Evolutionary conservation across 2,113 vertebrate species (phyloP).

Genomic region (Amazona vittata): DNA sequence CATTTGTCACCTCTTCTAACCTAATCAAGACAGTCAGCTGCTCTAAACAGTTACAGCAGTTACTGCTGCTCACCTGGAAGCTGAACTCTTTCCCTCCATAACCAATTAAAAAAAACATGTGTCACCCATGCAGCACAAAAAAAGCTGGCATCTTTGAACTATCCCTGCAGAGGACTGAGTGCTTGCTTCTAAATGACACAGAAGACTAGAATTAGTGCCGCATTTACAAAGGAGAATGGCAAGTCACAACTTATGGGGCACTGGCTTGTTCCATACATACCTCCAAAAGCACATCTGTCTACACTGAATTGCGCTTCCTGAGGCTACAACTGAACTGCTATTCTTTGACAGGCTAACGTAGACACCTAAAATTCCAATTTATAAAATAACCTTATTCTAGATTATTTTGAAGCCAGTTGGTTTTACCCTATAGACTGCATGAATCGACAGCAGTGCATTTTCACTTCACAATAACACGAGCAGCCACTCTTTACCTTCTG

Average conservation of each 20-base stretch:
- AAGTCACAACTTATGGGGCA: not conserved
- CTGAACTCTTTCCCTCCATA: not conserved
- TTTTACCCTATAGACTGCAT: not conserved
- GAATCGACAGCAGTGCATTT: not conserved
- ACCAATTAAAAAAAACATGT: not conserved
- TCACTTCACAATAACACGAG: not conserved
- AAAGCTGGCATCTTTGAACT: not conserved
- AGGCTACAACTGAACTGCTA: not conserved
- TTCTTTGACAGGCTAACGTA: not conserved
- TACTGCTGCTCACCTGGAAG: not conserved
- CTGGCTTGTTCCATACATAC: not conserved
- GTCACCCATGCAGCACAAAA: not conserved
- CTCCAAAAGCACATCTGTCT: not conserved
- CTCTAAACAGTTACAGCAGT: not conserved
- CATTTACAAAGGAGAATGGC: not conserved
- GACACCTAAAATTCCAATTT: not conserved
- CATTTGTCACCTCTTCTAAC: not conserved
- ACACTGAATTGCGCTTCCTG: not conserved
- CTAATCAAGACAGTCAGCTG: not conserved
- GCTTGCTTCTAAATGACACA: not conserved
- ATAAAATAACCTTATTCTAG: not conserved
- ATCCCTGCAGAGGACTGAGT: not conserved
- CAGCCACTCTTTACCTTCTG: accelerated
- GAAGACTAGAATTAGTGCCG: not conserved
- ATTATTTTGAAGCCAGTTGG: not conserved